Percentiles rank a stretch among this genome's conserved stretches.
phyloP scores from a whole-genome alignment of 2,888 invertebrate species.

The Microdon myrmicae region DNA sequence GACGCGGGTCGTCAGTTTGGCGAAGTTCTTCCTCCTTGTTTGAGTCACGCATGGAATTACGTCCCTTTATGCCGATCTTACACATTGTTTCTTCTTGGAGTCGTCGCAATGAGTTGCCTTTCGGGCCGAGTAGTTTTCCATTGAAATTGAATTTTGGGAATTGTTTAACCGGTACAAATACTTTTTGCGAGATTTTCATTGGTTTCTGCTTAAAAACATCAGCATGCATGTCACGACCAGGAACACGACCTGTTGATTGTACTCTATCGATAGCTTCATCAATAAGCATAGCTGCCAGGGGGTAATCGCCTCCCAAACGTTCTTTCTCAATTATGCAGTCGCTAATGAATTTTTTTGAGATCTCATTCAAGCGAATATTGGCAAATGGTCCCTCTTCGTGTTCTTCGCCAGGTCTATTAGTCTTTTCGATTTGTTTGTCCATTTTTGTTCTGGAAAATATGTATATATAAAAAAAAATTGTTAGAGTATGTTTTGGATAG shows the following conservation, averaged over 20 bases:
- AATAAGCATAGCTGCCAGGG: slow-evolving; percentile 60
- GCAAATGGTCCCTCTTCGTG: slow-evolving; percentile 30
- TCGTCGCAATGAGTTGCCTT: slow-evolving; percentile 91
- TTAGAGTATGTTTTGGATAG: too few relatives aligned
- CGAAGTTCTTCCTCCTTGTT: slow-evolving; percentile 83
- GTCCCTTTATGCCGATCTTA: slow-evolving; percentile 92
- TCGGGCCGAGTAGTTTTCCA: slow-evolving; percentile 92
- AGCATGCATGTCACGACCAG: slow-evolving; percentile 76
- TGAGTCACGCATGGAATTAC: slow-evolving; percentile 92
- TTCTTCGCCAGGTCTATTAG: too few relatives aligned
- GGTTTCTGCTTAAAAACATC: slow-evolving; percentile 76
- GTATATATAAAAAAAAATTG: slow-evolving; percentile 3
- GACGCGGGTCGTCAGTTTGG: slow-evolving; percentile 85
- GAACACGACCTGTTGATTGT: slow-evolving; percentile 75
- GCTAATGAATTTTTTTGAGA: slow-evolving; percentile 61
- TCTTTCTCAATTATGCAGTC: slow-evolving; percentile 60
- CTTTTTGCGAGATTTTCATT: slow-evolving; percentile 63
- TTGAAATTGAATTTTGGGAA: slow-evolving; percentile 88
- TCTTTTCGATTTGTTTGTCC: too few relatives aligned
- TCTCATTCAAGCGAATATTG: slow-evolving; percentile 61
- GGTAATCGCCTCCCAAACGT: slow-evolving; percentile 59
- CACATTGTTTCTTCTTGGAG: slow-evolving; percentile 94
- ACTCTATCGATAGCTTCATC: slow-evolving; percentile 75
- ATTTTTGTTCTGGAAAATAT: slow-evolving; percentile 1
- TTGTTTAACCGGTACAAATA: slow-evolving; percentile 67